Evolutionary conservation across 2,888 invertebrate genomes (phyloP), one percentile per base, ranked within the genome.

Genomic region (Polylopha cassiicola): DNA sequence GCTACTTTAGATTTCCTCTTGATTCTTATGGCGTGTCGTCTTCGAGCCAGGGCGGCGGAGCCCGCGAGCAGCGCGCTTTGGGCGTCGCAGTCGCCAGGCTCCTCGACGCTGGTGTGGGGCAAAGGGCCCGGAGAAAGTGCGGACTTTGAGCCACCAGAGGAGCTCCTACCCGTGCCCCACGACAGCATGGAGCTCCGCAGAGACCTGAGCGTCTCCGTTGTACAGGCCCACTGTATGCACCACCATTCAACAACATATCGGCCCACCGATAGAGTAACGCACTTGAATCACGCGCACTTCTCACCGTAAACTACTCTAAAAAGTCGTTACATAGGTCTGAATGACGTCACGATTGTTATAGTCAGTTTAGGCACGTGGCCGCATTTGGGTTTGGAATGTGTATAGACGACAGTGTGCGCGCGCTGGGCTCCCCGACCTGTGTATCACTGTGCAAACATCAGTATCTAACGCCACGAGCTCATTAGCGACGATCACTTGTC

Each of bases 191-290:
- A 78, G 63, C 71, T 79, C 69, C 76, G 80, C 65, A 85, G 71
- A 66, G 73, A 72, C 69, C 81, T 79, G 71, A 85, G 75, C 65
- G 82, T 75, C 82, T 84, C 84, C 85, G 85, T 85, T 73, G 77
- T 84, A 76, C 71, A 70, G 72, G 72, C 73, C 75, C 77, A 72
- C 75, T 73, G 68, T 58, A 65, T 68, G 55, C 61, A 59, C 60
- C 58, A 65, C 71, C 77, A 85, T 75, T 65, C 78, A 81, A 76
- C 79, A 76, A 78, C 85, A 85, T 85, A 78, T 73, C 84, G 81
- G 63, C 75, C 65, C 66, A 60, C 72, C 70, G 66, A 65, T 59
- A 58, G 50, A 55, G 60, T 49, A 51, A 61, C 64, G 55, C 61
- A 55, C 65, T 57, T 49, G 51, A 57, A 57, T 54, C 57, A 63